Evolutionary conservation across 30 jellyfish, hydroid and myxozoan species (phyloP), one percentile per base, ranked within the genome.

Genomic region (Nemopilema nomurai): DNA sequence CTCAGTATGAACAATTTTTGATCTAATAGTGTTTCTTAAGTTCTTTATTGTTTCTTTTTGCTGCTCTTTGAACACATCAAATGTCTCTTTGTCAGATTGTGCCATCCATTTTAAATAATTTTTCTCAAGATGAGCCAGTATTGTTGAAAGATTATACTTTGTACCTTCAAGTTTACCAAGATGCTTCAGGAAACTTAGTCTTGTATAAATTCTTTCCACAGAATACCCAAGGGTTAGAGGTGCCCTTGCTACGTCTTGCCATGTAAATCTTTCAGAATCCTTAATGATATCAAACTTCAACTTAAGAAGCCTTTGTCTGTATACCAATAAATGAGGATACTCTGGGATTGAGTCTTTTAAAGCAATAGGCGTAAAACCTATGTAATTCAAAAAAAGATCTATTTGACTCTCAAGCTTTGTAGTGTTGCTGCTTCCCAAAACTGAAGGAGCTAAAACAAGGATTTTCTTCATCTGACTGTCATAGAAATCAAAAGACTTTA

Each of bases 231-330:
- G 90, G 0, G 84, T 41, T 27, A 82, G 66, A 1, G 90, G 90
- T 0, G 90, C 90, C 27, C 90, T 53, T 4, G 90, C 90, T 17
- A 82, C 66, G 18, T 82, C 90, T 69, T 82, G 73, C 90, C 90
- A 82, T 1, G 76, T 70, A 33, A 82, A 82, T 63, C 80, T 32
- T 0, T 66, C 90, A 21, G 84, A 26, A 0, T 23, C 26, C 27
- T 68, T 82, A 13, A 82, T 82, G 31, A 82, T 82, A 27, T 82
- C 79, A 69, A 82, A 82, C 33, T 82, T 82, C 22, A 82, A 32
- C 66, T 70, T 49, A 51, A 82, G 66, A n/a, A 82, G 84, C 26
- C 90, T 57, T 20, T 82, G 90, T 32, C 90, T 82, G 84, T 82
- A 82, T 0, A 82, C 90, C 21, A 82, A 63, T 24, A 82, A 53